These are phyloP conservation scores for Muntiacus muntjak DNA, from an alignment of 2,113 vertebrate genomes.

Conservation along the genomic window DNA sequence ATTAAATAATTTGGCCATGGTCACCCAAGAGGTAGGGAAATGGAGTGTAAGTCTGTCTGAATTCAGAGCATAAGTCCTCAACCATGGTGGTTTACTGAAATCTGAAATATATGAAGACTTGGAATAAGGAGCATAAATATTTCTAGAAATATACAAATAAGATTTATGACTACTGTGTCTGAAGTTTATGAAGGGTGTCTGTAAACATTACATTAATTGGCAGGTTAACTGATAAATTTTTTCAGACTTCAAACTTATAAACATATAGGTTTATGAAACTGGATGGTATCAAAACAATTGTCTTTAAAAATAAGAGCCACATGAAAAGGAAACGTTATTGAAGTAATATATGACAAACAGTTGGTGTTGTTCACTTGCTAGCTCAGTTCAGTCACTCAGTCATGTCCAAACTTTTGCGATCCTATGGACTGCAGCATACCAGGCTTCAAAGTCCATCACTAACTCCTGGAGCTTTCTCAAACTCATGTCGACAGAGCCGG, in stretches of 20 bases:
- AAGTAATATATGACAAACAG: constrained; percentile 22
- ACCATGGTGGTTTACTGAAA: too few relatives aligned
- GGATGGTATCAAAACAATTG: constrained; percentile 26
- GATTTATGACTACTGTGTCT: constrained; percentile 31
- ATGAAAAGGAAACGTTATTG: constrained; percentile 21
- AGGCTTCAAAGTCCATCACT: neutral
- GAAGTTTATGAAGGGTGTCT: constrained; percentile 44
- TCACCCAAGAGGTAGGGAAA: neutral
- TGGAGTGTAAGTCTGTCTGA: neutral
- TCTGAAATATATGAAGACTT: neutral
- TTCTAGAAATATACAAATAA: neutral
- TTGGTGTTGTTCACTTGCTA: neutral
- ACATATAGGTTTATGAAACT: constrained; percentile 30
- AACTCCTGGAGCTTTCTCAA: neutral
- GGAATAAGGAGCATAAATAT: constrained; percentile 18
- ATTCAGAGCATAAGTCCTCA: neutral
- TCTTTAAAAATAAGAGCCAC: constrained; percentile 51
- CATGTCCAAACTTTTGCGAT: neutral
- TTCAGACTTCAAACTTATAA: constrained; percentile 51
- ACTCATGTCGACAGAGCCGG: neutral
- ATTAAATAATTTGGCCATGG: neutral
- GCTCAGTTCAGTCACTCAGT: neutral
- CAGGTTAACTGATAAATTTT: constrained; percentile 65
- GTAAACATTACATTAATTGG: constrained; percentile 67
- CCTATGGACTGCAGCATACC: neutral